Evolutionary conservation across 2,888 invertebrate genomes (phyloP).

Genomic region (Caenorhabditis drosophilae): DNA sequence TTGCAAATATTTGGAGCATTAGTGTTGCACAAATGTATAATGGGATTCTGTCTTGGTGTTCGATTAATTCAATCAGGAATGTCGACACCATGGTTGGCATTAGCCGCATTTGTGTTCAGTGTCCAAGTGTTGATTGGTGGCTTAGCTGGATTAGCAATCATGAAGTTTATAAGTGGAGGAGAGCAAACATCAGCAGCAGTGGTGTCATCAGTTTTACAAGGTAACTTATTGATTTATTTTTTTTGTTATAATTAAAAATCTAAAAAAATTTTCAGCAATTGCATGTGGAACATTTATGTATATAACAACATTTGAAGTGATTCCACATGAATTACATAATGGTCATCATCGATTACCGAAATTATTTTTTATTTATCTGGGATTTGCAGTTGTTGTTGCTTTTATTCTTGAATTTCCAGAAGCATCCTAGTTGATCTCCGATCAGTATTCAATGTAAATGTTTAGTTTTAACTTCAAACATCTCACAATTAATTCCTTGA

Average conservation of each 20-base stretch:
- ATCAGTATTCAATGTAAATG: background rate
- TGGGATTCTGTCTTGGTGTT: constrained; percentile 75
- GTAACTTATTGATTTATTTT: constrained; percentile 5
- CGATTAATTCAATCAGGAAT: constrained; percentile 61
- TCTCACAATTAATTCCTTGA: too few relatives aligned
- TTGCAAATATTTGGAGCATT: constrained; percentile 73
- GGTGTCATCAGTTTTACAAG: constrained; percentile 60
- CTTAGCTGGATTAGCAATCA: constrained; percentile 74
- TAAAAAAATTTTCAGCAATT: constrained; percentile 75
- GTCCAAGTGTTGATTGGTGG: constrained; percentile 74
- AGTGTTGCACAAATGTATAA: constrained; percentile 74
- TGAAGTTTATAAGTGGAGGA: constrained; percentile 71
- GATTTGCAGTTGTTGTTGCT: constrained; percentile 56
- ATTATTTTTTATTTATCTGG: constrained; percentile 56
- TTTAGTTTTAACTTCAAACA: background rate
- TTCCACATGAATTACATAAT: constrained; percentile 76
- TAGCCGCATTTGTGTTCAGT: constrained; percentile 35
- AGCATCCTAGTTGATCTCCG: constrained; percentile 9
- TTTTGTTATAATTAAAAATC: too few relatives aligned
- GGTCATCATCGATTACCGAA: constrained; percentile 54
- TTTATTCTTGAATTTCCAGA: constrained; percentile 60
- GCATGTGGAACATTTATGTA: constrained; percentile 91
- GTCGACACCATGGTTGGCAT: constrained; percentile 30
- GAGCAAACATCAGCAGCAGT: constrained; percentile 69
- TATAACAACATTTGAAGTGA: constrained; percentile 89